A percentile compares a stretch with the other conserved stretches of the same genome.
Evolutionary conservation across 2,113 vertebrate genomes (phyloP).

Genomic region (Melanerpes formicivorus): DNA sequence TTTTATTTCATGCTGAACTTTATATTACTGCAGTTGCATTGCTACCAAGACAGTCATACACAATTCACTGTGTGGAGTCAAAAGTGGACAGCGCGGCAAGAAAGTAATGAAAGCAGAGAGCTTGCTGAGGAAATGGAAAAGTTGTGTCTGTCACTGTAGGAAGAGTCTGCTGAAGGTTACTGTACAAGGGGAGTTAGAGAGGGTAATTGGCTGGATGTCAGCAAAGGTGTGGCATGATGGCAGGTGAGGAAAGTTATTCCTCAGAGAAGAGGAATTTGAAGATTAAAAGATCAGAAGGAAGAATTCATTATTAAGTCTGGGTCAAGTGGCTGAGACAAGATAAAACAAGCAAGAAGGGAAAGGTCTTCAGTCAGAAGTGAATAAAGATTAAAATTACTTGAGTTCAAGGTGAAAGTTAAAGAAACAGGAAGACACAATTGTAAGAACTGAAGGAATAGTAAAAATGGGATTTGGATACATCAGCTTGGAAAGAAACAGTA

Average conservation of each 20-base stretch:
- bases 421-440: not conserved
- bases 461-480: not conserved
- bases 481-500: not conserved
- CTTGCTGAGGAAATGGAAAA: not conserved
- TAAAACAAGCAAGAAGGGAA: not conserved
- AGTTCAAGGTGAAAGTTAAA: not conserved
- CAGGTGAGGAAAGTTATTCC: not conserved
- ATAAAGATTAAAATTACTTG: not conserved
- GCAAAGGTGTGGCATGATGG: not conserved
- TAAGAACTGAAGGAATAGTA: not conserved
- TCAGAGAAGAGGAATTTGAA: not conserved
- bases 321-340: not conserved
- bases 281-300: slow-evolving; percentile 17
- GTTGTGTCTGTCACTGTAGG: not conserved
- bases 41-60: not conserved
- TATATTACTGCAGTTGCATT: not conserved
- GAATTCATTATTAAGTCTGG: not conserved
- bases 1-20: slow-evolving; percentile 3
- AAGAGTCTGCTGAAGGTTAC: not conserved
- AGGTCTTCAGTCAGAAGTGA: not conserved
- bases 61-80: not conserved
- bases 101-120: not conserved
- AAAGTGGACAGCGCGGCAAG: not conserved
- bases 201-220: not conserved
- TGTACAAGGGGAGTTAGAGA: not conserved